These are phyloP conservation scores for Yasuhikotakia modesta DNA, from an alignment of 2,797 vertebrate genomes.

Conservation along the genomic window DNA sequence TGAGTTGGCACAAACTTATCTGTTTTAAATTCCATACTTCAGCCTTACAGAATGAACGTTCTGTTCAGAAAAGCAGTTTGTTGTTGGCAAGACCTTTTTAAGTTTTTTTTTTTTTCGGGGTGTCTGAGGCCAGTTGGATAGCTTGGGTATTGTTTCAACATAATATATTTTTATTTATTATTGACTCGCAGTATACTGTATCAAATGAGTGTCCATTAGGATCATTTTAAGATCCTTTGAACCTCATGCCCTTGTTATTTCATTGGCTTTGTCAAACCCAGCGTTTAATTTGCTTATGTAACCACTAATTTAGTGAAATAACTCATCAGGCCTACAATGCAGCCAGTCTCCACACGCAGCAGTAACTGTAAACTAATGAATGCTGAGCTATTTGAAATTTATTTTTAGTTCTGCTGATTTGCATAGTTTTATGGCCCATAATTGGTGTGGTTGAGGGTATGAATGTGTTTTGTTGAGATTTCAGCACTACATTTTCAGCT, in stretches of 20 bases:
- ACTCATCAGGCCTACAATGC: slow-evolving; percentile 31
- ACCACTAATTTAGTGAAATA: slow-evolving; percentile 41
- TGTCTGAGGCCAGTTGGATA: background rate
- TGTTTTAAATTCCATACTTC: background rate
- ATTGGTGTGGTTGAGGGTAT: background rate
- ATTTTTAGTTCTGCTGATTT: slow-evolving; percentile 14
- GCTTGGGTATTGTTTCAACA: background rate
- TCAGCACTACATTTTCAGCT: background rate
- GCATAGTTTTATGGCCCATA: background rate
- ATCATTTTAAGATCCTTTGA: background rate
- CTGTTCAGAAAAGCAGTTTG: background rate
- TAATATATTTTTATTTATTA: too few species aligned
- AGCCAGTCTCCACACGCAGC: slow-evolving; percentile 8
- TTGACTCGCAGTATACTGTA: background rate
- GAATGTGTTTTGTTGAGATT: background rate
- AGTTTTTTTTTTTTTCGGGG: background rate
- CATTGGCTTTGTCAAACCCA: slow-evolving; percentile 2
- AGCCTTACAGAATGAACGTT: background rate
- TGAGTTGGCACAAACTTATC: background rate
- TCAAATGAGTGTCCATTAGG: background rate
- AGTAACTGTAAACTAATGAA: slow-evolving; percentile 20
- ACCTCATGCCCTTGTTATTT: background rate
- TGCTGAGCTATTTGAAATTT: slow-evolving; percentile 23
- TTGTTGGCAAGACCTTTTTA: background rate
- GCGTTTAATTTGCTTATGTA: slow-evolving; percentile 29